A percentile compares a stretch with the other conserved stretches of the same genome.
These are phyloP conservation scores for Orchesellides sinensis DNA, from an alignment of 2,888 invertebrate genomes.

Conservation along the genomic window DNA sequence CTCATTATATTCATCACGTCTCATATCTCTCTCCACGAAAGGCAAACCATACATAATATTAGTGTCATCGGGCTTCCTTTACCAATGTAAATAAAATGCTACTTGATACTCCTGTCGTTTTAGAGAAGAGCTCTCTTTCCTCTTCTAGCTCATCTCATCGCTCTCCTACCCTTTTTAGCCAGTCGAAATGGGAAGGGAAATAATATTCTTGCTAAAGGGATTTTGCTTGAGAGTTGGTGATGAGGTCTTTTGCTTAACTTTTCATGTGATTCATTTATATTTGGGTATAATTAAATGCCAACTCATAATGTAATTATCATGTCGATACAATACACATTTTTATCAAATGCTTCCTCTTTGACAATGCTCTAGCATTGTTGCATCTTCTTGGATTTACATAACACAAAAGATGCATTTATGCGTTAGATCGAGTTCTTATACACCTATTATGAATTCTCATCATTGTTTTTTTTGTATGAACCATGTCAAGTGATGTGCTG, in stretches of 20 bases:
- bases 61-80: slow-evolving; percentile 11
- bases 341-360: too few species aligned
- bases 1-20: slow-evolving; percentile 43
- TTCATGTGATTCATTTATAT: not conserved
- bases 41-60: slow-evolving; percentile 23
- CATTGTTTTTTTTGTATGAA: too few species aligned
- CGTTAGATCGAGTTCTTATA: too few species aligned
- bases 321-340: slow-evolving; percentile 48
- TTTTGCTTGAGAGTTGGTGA: too few species aligned
- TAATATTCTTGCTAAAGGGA: not conserved
- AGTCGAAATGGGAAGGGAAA: not conserved
- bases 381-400: too few species aligned
- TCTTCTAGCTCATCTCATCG: not conserved
- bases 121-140: not conserved
- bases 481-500: too few species aligned
- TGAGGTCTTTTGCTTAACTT: slow-evolving; percentile 9
- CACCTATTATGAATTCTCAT: too few species aligned
- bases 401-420: too few species aligned
- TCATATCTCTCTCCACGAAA: slow-evolving; percentile 31
- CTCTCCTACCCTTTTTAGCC: not conserved
- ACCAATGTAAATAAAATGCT: slow-evolving; percentile 20
- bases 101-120: slow-evolving; percentile 31
- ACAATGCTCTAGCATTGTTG: not conserved
- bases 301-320: slow-evolving; percentile 49
- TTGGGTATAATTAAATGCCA: slow-evolving; percentile 14